Conservation (phyloP, 2,113 vertebrate genomes). For the Notarius quadriscutis region DNA sequence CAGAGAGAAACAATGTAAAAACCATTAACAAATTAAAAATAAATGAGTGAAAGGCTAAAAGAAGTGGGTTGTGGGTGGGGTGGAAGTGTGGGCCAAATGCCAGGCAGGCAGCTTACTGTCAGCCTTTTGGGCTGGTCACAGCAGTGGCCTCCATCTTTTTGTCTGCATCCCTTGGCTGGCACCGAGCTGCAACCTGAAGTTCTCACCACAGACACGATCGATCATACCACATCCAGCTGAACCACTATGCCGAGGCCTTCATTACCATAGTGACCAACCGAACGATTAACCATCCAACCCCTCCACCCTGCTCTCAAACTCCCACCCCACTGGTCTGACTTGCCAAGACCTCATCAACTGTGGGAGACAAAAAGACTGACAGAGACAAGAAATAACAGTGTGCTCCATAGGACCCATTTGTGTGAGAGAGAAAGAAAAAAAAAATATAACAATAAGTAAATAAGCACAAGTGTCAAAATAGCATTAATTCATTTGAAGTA, state of each 20-base stretch:
- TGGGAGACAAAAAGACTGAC: conserved; percentile 70
- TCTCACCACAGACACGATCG: conserved; percentile 73
- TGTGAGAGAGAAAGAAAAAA: conserved; percentile 61
- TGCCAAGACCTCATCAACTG: conserved; percentile 61
- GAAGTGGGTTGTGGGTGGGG: conserved; percentile 18
- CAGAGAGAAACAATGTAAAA: conserved; percentile 59
- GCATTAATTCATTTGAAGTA: conserved; percentile 39
- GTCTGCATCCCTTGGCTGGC: conserved; percentile 70
- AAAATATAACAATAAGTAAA: conserved; percentile 42
- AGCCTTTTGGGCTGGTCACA: conserved; percentile 66
- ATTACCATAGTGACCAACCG: conserved; percentile 79
- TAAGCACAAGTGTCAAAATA: conserved; percentile 28
- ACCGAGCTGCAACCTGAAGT: conserved; percentile 59
- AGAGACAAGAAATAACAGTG: conserved; percentile 54
- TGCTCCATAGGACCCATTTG: conserved; percentile 51
- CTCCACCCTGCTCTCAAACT: conserved; percentile 72
- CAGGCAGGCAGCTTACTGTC: conserved; percentile 72
- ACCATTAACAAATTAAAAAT: conserved; percentile 61
- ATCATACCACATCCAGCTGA: conserved; percentile 55
- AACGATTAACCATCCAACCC: conserved; percentile 74
- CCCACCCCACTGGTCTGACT: conserved; percentile 30
- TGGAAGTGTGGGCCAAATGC: conserved; percentile 64
- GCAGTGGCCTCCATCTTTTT: conserved; percentile 70
- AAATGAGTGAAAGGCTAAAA: conserved; percentile 49
- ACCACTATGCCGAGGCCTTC: conserved; percentile 67